phyloP scores from a whole-genome alignment of 2,888 invertebrate genomes.

The Thelaira solivaga region DNA sequence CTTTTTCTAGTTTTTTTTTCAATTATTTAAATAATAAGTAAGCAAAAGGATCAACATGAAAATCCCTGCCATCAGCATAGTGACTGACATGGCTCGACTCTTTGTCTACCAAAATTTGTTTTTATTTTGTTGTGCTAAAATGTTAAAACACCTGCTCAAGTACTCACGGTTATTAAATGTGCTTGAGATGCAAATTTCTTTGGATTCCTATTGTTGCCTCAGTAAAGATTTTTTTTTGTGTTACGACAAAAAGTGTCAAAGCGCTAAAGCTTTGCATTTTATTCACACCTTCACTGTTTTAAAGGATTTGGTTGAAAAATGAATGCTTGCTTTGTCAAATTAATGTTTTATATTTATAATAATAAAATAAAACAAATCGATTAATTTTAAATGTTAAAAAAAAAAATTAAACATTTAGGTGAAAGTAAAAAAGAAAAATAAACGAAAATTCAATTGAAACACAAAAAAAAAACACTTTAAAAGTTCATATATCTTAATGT shows the following conservation, averaged over 20 bases:
- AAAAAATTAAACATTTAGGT: no score
- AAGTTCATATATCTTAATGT: no score
- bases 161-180: slow-evolving; percentile 65
- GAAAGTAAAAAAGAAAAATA: no score
- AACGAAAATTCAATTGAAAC: no score
- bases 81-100: slow-evolving; percentile 56
- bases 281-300: slow-evolving; percentile 56
- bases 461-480: no score
- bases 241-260: slow-evolving; percentile 46
- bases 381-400: not conserved
- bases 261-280: slow-evolving; percentile 29
- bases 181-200: slow-evolving; percentile 51
- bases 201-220: not conserved
- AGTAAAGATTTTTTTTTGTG: slow-evolving; percentile 17
- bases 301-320: slow-evolving; percentile 52
- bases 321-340: not conserved
- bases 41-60: slow-evolving; percentile 58
- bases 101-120: slow-evolving; percentile 6
- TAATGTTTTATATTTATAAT: not conserved
- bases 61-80: slow-evolving; percentile 62
- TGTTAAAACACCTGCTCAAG: slow-evolving; percentile 62
- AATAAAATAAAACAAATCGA: not conserved
- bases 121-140: not conserved
- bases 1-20: not conserved
- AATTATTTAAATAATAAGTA: not conserved